Conservation (phyloP, 2,113 vertebrate species). For the Pedetes capensis region DNA sequence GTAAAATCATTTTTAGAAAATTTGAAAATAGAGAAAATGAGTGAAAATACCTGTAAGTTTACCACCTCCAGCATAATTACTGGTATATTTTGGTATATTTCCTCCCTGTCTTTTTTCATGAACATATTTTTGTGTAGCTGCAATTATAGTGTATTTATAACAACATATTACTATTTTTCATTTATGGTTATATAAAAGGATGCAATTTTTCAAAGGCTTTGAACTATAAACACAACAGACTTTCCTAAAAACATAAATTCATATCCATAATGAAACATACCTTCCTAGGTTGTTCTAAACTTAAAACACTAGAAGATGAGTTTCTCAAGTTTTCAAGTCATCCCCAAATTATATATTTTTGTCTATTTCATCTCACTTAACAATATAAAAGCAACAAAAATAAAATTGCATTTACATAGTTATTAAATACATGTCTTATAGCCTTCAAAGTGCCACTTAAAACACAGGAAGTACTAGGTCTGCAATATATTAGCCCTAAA, state of each 20-base stretch:
- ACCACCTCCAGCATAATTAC: not conserved
- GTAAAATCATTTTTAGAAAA: conserved; percentile 13
- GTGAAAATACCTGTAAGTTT: not conserved
- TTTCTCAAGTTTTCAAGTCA: conserved; percentile 36
- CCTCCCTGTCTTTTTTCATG: conserved; percentile 44
- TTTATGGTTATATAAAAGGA: conserved; percentile 25
- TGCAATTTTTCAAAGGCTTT: not conserved
- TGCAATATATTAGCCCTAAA: not conserved
- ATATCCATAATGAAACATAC: not conserved
- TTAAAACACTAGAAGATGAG: not conserved
- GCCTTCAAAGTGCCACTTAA: not conserved
- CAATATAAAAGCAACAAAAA: not conserved
- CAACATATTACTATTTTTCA: not conserved
- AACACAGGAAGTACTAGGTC: not conserved
- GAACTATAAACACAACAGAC: not conserved
- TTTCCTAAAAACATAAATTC: conserved; percentile 25
- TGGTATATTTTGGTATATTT: conserved; percentile 36
- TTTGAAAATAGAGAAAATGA: not conserved
- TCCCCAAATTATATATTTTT: conserved; percentile 18
- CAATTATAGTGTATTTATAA: conserved; percentile 2
- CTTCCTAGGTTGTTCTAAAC: not conserved
- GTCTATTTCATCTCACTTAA: not conserved
- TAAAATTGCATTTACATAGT: not conserved
- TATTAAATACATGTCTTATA: not conserved
- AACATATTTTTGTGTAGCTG: conserved; percentile 36